Evolutionary conservation across 2,113 vertebrate genomes (phyloP), one percentile per base, ranked within the genome.

Genomic region (Cygnus atratus): DNA sequence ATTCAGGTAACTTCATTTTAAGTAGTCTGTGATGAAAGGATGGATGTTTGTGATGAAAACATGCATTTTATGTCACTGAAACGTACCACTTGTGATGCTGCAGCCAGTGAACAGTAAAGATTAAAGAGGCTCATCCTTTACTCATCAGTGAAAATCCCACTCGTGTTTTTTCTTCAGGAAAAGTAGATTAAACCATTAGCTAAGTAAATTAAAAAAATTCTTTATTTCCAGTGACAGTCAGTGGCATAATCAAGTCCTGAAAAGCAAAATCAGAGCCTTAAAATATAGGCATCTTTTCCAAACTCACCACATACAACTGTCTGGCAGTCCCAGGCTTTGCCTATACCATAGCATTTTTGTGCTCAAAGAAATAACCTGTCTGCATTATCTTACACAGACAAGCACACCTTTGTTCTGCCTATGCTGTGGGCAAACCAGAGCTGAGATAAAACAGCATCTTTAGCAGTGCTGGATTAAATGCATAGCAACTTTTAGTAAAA

Each of bases 1-100:
- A 98, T 92, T 98, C 98, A 93, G 97, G 98, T 99, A 97, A 96
- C 91, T 57, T 73, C 12, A 82, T 20, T 57, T 91, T 44, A 43
- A 66, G 10, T 35, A 84, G 29, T 72, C 29, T 61, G 10, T 67
- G 59, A 67, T 41, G 17, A 54, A 70, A 68, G 25, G 39, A 88
- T 8, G 6, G 9, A 1, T 43, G 75, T 61, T 67, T 84, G 28
- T 43, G 31, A 95, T 12, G 6, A 87, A 88, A 24, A 86, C 4
- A 35, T 87, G 24, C 7, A 11, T 54, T 13, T 79, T 57, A 33
- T 62, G 5, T 50, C 58, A 77, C 19, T 63, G 61, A 54, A 74
- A 52, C 12, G 35, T 58, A 50, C 12, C 37, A 14, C 37, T 71
- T 76, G 25, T 8, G 1, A n/a, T 41, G 14, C 7, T 83, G 18